A percentile compares a stretch with the other conserved stretches of the same genome.
phyloP scores from a whole-genome alignment of 2,888 invertebrate genomes.

The Xiphydria camelus region DNA sequence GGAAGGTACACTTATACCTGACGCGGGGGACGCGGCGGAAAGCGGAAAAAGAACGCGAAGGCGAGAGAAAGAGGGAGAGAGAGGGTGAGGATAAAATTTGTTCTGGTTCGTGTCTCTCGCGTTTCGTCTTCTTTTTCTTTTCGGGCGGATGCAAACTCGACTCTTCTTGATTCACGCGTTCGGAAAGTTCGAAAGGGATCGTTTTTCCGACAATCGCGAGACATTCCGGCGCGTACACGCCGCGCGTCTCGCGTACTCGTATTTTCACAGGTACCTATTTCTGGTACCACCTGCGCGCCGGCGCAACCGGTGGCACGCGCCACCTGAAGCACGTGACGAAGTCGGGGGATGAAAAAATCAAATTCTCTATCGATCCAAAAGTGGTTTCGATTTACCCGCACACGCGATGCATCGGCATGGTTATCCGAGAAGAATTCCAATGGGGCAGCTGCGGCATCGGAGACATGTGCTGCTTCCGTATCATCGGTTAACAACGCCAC shows the following conservation, averaged over 20 bases:
- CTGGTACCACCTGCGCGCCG: too few species aligned
- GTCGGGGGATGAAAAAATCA: too few species aligned
- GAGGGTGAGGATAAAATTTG: neutral
- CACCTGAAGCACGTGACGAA: neutral
- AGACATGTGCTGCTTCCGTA: neutral
- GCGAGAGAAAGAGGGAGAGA: conserved; percentile 4
- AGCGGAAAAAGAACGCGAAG: conserved; percentile 2
- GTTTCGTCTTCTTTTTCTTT: too few species aligned
- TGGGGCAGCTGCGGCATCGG: neutral
- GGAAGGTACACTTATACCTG: conserved; percentile 20
- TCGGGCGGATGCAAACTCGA: too few species aligned
- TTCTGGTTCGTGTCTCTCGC: too few species aligned
- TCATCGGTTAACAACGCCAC: neutral
- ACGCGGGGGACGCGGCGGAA: neutral
- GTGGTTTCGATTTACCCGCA: conserved; percentile 1
- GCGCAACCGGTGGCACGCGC: too few species aligned
- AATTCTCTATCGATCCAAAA: neutral
- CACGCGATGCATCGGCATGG: neutral
- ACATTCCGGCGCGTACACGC: too few species aligned
- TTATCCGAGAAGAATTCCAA: neutral
- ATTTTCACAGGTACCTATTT: too few species aligned
- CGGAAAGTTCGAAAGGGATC: too few species aligned
- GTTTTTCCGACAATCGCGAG: too few species aligned
- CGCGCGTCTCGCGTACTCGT: too few species aligned
- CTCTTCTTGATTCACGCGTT: too few species aligned